Evolutionary conservation across 2,797 vertebrate species (phyloP), one percentile per base, ranked within the genome.

Genomic region (Scomberomorus guttatus): DNA sequence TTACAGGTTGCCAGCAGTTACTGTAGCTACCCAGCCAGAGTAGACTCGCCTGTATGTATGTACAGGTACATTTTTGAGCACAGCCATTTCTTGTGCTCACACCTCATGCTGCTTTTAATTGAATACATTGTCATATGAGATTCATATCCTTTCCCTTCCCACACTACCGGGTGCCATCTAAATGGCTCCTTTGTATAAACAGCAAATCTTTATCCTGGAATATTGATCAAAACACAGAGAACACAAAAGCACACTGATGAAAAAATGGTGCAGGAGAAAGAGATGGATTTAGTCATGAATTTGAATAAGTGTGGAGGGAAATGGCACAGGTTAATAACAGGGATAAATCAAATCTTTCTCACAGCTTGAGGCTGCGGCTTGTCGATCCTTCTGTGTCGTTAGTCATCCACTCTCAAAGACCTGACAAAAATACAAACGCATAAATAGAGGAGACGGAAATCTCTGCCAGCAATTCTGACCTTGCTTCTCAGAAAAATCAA

Each of bases 251-350:
- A 32, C 42, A 5, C n/a, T 69, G 66, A 72, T 52, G 83, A 50
- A 81, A 68, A 84, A 22, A 50, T 64, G 67, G 56, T 14, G 1
- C 4, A 0, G 64, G 55, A 55, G n/a, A 80, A 87, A 67, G 80
- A 81, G 75, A 88, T 88, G 83, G 80, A 89, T 93, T 92, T 79
- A 85, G 82, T 63, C 72, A 60, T 83, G 83, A 90, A 92, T 93
- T 77, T 87, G 80, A 93, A 92, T 89, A 84, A 87, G 87, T 84
- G 82, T 71, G 75, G 25, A 86, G 82, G 85, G 71, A 87, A 91
- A 89, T 72, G 83, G 85, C 89, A 88, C 85, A 87, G 88, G 92
- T 92, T 93, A 94, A 93, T 92, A 90, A 93, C 84, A 71, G 81
- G 90, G 86, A 92, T 92, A 91, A 91, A 93, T 94, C 92, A 87